Percentiles rank a stretch among this genome's conserved stretches.
These are phyloP conservation scores for Trogon surrucura DNA, from an alignment of 2,113 vertebrate species.

Conservation along the genomic window DNA sequence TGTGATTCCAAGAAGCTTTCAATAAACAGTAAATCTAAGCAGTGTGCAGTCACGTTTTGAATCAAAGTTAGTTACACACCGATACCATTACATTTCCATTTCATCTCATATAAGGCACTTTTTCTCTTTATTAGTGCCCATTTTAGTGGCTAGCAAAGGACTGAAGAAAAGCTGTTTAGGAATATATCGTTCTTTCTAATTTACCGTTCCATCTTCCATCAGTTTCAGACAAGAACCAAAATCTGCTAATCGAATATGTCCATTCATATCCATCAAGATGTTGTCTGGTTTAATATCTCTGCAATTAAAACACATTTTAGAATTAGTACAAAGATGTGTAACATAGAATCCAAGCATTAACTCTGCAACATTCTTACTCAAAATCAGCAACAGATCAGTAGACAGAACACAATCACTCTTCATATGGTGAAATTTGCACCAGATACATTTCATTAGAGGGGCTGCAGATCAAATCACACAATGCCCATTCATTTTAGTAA, in stretches of 20 bases:
- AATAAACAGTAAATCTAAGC: neutral
- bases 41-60: neutral
- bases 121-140: neutral
- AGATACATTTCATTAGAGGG: neutral
- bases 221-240: constrained; percentile 98
- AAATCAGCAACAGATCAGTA: neutral
- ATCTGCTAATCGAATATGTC: constrained; percentile 98
- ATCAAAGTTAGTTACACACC: neutral
- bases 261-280: constrained; percentile 97
- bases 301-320: constrained; percentile 51
- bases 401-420: neutral
- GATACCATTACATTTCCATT: neutral
- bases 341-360: neutral
- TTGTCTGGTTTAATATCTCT: constrained; percentile 99
- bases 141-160: neutral
- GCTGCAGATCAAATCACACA: neutral
- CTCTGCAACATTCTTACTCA: neutral
- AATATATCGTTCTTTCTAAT: constrained; percentile 36
- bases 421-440: neutral
- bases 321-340: constrained; percentile 37
- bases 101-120: neutral
- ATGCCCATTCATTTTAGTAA: neutral
- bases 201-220: constrained; percentile 97
- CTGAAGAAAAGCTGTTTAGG: neutral
- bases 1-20: neutral